These are phyloP conservation scores for Geotrupes spiniger DNA, from an alignment of 2,888 invertebrate species.

Conservation along the genomic window DNA sequence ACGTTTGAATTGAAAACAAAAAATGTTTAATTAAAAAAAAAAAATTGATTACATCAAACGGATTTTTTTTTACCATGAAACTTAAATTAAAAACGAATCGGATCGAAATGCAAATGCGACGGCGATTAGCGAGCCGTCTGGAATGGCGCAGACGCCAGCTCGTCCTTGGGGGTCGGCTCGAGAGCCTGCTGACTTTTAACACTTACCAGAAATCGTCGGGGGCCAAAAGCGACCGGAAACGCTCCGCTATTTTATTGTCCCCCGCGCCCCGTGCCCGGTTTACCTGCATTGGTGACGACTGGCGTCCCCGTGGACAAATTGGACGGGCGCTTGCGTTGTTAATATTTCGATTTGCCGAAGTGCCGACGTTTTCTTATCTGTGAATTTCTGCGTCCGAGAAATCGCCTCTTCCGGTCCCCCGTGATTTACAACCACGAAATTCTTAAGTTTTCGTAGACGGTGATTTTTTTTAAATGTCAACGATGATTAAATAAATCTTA, in stretches of 20 bases:
- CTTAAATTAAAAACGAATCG: too few species aligned
- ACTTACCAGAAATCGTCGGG: slow-evolving; percentile 11
- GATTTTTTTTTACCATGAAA: too few species aligned
- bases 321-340: slow-evolving; percentile 4
- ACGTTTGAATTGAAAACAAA: too few species aligned
- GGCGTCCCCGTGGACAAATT: too few species aligned
- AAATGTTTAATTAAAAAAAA: too few species aligned
- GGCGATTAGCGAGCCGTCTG: neutral
- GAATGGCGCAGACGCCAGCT: slow-evolving; percentile 6
- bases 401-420: neutral
- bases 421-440: too few species aligned
- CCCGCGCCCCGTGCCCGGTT: slow-evolving; percentile 6
- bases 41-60: too few species aligned
- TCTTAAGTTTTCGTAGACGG: too few species aligned
- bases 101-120: too few species aligned
- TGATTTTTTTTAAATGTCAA: too few species aligned
- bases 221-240: slow-evolving; percentile 10
- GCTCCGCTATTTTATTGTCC: slow-evolving; percentile 14
- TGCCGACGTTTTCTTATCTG: neutral
- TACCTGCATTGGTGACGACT: too few species aligned
- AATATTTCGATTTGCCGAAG: neutral
- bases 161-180: slow-evolving; percentile 8
- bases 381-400: neutral
- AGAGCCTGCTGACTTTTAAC: slow-evolving; percentile 12
- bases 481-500: too few species aligned